Conservation (phyloP, 2,797 vertebrate species). For the Gila robusta region DNA sequence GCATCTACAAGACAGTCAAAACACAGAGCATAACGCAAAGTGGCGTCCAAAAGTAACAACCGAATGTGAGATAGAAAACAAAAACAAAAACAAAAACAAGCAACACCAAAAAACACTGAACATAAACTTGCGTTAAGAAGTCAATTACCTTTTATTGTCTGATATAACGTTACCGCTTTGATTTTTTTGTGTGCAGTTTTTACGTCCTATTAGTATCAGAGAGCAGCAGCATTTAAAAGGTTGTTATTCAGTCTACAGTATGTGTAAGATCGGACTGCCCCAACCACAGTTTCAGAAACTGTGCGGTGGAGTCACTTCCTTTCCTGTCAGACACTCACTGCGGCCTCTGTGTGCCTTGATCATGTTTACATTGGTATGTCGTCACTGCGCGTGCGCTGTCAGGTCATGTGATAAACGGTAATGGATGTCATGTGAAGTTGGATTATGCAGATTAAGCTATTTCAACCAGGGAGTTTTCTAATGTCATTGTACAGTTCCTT, state of each 20-base stretch:
- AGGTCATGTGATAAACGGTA: slow-evolving; percentile 38
- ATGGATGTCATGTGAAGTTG: background rate
- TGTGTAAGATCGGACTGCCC: background rate
- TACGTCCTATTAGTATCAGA: background rate
- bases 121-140: background rate
- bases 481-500: background rate
- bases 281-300: background rate
- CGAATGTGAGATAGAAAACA: background rate
- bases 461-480: background rate
- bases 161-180: background rate
- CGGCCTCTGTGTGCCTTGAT: too few relatives aligned
- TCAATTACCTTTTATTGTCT: background rate
- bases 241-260: background rate
- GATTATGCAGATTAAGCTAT: background rate
- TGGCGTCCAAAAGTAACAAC: background rate
- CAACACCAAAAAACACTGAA: background rate
- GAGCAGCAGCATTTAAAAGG: background rate
- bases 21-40: background rate
- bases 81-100: too few relatives aligned
- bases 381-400: slow-evolving; percentile 14
- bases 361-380: background rate
- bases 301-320: slow-evolving; percentile 24
- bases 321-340: background rate
- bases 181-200: background rate
- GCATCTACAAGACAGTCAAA: background rate